These are phyloP conservation scores for Germaria angustata DNA, from an alignment of 2,888 invertebrate species.

Conservation along the genomic window DNA sequence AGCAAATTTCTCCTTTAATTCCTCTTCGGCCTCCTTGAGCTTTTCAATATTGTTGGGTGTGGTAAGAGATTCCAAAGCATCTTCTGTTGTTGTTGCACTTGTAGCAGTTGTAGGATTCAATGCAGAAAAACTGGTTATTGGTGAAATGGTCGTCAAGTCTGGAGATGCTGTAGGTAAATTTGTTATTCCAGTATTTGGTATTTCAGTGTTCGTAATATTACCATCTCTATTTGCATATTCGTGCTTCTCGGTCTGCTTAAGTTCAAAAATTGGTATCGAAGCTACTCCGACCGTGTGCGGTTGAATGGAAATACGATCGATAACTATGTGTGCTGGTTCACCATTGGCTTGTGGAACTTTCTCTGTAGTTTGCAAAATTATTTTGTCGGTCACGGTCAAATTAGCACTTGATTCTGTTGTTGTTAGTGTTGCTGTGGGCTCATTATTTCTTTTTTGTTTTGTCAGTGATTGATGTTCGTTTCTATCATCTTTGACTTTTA, in stretches of 20 bases:
- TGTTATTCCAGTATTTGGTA: slow-evolving; percentile 57
- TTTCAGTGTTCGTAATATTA: slow-evolving; percentile 72
- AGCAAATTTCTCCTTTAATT: slow-evolving; percentile 78
- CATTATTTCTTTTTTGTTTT: background rate
- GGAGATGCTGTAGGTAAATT: slow-evolving; percentile 1
- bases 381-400: slow-evolving; percentile 21
- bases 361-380: slow-evolving; percentile 73
- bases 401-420: background rate
- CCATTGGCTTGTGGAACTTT: slow-evolving; percentile 70
- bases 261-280: slow-evolving; percentile 73
- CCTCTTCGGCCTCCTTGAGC: slow-evolving; percentile 74
- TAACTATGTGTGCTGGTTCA: slow-evolving; percentile 74
- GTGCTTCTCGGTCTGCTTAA: slow-evolving; percentile 69
- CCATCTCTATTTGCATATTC: slow-evolving; percentile 67
- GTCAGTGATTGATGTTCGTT: slow-evolving; percentile 47
- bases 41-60: slow-evolving; percentile 71
- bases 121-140: background rate
- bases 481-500: slow-evolving; percentile 59
- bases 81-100: slow-evolving; percentile 21
- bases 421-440: background rate
- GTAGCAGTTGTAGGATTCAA: slow-evolving; percentile 8
- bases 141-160: background rate
- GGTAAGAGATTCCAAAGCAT: slow-evolving; percentile 44
- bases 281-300: slow-evolving; percentile 71
- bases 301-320: slow-evolving; percentile 76